Percentiles rank a stretch among this genome's conserved stretches.
phyloP scores from a whole-genome alignment of 2,888 invertebrate genomes.

The Leucophenga montana region DNA sequence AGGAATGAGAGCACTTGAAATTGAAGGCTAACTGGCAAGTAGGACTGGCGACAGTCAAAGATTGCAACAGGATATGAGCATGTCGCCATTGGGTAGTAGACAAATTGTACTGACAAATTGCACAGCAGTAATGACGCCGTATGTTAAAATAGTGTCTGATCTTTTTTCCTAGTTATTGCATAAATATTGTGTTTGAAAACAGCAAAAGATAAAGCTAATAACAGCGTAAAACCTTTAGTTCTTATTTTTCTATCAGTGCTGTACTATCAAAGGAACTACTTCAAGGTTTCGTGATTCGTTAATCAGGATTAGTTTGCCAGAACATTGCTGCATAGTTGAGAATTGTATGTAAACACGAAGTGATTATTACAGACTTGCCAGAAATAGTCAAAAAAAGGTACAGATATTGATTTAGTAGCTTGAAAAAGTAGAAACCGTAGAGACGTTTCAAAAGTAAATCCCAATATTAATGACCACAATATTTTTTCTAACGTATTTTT shows the following conservation, averaged over 20 bases:
- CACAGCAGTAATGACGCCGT: conserved; percentile 21
- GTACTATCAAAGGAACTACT: too few species aligned
- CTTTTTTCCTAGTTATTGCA: not conserved
- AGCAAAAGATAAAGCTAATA: not conserved
- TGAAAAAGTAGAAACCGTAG: too few species aligned
- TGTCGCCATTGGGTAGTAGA: not conserved
- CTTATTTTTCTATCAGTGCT: too few species aligned
- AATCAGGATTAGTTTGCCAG: conserved; percentile 9
- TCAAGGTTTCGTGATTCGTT: not conserved
- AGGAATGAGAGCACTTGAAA: not conserved
- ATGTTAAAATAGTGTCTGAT: not conserved
- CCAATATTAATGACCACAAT: not conserved
- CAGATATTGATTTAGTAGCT: not conserved
- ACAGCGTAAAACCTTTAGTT: too few species aligned
- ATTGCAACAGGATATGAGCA: not conserved
- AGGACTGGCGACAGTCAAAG: conserved; percentile 6
- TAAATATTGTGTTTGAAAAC: not conserved
- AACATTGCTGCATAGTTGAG: not conserved
- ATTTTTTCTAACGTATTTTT: not conserved
- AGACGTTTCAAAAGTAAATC: too few species aligned
- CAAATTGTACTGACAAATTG: conserved; percentile 7
- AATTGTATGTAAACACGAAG: conserved; percentile 8
- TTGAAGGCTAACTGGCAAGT: not conserved
- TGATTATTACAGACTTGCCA: not conserved
- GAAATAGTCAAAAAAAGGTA: not conserved